Evolutionary conservation across 2,797 vertebrate genomes (phyloP).

Genomic region (Vireo griseus): DNA sequence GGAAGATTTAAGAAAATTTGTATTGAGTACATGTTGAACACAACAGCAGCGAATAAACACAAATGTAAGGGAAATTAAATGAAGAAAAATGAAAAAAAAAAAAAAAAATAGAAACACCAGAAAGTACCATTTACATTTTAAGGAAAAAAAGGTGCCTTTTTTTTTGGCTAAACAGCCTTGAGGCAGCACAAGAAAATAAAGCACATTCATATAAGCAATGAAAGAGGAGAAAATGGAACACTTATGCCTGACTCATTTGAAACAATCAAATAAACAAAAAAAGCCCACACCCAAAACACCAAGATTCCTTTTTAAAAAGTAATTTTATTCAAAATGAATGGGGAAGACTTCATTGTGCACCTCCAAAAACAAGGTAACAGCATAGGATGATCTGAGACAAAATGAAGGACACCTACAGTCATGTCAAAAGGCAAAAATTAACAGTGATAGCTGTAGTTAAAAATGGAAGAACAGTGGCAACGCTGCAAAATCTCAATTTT

Average conservation of each 20-base stretch:
- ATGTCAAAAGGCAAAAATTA: not conserved
- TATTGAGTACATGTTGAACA: not conserved
- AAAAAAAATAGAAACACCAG: not conserved
- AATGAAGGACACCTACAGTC: not conserved
- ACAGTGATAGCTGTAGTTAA: not conserved
- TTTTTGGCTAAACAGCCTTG: not conserved
- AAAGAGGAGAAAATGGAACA: not conserved
- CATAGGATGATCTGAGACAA: not conserved
- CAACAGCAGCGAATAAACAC: not conserved
- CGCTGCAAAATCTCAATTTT: not conserved
- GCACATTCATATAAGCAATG: not conserved
- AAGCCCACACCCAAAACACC: not conserved
- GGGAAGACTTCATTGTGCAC: not conserved
- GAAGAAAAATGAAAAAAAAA: not conserved
- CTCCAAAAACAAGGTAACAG: not conserved
- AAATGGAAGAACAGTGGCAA: not conserved
- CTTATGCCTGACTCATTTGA: not conserved
- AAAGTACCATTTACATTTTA: not conserved
- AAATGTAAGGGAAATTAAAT: not conserved
- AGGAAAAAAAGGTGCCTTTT: not conserved
- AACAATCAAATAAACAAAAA: not conserved
- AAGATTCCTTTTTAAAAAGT: not conserved
- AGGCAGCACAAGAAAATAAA: not conserved
- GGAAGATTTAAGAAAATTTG: not conserved
- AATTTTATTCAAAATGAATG: not conserved